Base-by-base conservation (phyloP, 2,888 invertebrate genomes). In the Noctua fimbriata region DNA sequence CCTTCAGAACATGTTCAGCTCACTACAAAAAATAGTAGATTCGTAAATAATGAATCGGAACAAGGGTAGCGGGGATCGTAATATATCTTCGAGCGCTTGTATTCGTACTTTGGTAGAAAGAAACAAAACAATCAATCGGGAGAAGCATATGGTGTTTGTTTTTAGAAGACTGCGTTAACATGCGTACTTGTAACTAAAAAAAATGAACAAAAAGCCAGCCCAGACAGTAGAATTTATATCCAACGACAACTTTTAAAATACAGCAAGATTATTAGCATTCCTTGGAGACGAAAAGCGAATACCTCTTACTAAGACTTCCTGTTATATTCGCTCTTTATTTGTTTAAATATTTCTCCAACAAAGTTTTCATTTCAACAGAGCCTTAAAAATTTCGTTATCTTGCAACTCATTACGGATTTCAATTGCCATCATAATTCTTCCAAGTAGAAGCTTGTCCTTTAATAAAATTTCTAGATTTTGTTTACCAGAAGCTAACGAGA, bases 401-500 rank as follows among this genome's bases (percentile, higher is more conserved):
- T n/a, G 3, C 24, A n/a, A 55, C 55, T 55, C n/a, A 55, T 55
- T 55, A 78, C 24, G n/a, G 4, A n/a, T 55, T 80, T n/a, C 55
- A 24, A n/a, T 55, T 55, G 55, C 1, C 4, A 55, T 55, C n/a
- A n/a, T n/a, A 55, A 55, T n/a, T 55, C 55, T n/a, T 4, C 12
- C 3, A 24, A 24, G 52, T 9, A 55, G 24, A 9, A 24, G 1
- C 24, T 24, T 69, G 28, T 41, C 28, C 21, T 77, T 79, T 73
- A 78, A 77, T 91, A 89, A n/a, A n/a, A 89, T 89, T 85, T 82
- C 86, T 89, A 87, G 90, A 93, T 91, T 92, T 91, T 90, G 90
- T 91, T 92, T 91, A 86, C 89, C 10, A 24, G 55, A 24, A 55
- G 55, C 88, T 93, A 93, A 92, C 91, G n/a, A n/a, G n/a, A n/a